Percentiles rank a stretch among this genome's conserved stretches.
Conservation (phyloP, 30 jellyfish, hydroid and myxozoan genomes). For the Hydractinia echinata region DNA sequence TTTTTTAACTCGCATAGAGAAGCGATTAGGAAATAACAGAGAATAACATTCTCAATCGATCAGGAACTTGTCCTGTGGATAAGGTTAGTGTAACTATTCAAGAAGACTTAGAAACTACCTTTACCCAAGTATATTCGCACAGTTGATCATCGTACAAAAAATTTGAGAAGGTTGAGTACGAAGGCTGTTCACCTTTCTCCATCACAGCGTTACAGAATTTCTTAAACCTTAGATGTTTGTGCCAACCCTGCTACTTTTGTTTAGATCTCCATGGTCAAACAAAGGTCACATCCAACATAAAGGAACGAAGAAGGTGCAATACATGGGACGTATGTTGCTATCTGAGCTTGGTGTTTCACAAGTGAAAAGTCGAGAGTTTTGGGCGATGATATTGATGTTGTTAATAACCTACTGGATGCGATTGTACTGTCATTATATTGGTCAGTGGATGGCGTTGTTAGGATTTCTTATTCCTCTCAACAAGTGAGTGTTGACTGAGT, state of each 20-base stretch:
- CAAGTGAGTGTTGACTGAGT: slow-evolving; percentile 29
- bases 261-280: slow-evolving; percentile 66
- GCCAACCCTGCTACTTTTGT: neutral
- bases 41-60: too few relatives aligned
- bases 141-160: too few relatives aligned
- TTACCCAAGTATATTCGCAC: too few relatives aligned
- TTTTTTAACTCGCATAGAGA: too few relatives aligned
- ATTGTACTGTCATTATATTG: slow-evolving; percentile 80
- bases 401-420: slow-evolving; percentile 72
- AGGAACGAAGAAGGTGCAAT: slow-evolving; percentile 62
- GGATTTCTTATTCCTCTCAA: slow-evolving; percentile 68
- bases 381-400: slow-evolving; percentile 76
- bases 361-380: slow-evolving; percentile 74
- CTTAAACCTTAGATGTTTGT: too few relatives aligned
- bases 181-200: too few relatives aligned
- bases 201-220: too few relatives aligned
- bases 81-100: too few relatives aligned
- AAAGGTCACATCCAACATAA: slow-evolving; percentile 78
- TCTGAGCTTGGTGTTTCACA: slow-evolving; percentile 88
- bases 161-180: too few relatives aligned
- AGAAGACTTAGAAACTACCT: too few relatives aligned
- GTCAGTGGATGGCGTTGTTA: slow-evolving; percentile 63
- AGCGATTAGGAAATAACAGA: too few relatives aligned
- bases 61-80: too few relatives aligned
- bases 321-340: slow-evolving; percentile 73